Evolutionary conservation across 92 coral and sea anemone genomes (phyloP).

Genomic region (Porites lobata): DNA sequence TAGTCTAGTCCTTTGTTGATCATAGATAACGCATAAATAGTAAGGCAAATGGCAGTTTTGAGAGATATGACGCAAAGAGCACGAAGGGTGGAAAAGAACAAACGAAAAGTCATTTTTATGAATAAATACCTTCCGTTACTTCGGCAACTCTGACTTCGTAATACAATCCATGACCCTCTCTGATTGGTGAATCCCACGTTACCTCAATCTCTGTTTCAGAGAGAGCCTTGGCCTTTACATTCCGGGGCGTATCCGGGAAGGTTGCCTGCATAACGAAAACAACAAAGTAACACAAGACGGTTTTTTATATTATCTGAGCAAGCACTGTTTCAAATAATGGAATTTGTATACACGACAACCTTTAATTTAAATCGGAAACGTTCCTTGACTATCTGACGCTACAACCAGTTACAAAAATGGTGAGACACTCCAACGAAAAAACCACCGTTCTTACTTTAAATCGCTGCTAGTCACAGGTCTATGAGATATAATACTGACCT

Average conservation of each 20-base stretch:
- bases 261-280: not conserved
- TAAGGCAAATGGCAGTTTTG: too few relatives aligned
- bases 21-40: too few relatives aligned
- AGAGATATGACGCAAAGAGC: not conserved
- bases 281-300: not conserved
- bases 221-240: not conserved
- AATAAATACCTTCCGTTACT: not conserved
- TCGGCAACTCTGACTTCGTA: constrained; percentile 25
- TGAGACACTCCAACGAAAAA: too few relatives aligned
- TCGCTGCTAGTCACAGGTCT: too few relatives aligned
- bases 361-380: too few relatives aligned
- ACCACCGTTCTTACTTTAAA: too few relatives aligned
- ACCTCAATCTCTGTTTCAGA: constrained; percentile 36
- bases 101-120: not conserved
- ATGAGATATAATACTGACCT: too few relatives aligned
- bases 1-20: too few relatives aligned
- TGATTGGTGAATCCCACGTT: constrained; percentile 27
- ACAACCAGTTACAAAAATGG: too few relatives aligned
- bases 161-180: not conserved
- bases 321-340: not conserved
- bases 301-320: not conserved
- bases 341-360: too few relatives aligned
- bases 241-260: constrained; percentile 11
- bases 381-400: too few relatives aligned
- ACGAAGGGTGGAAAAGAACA: not conserved